Conservation (phyloP, 30 jellyfish, hydroid and myxozoan genomes). For the Aurelia coerulea region DNA sequence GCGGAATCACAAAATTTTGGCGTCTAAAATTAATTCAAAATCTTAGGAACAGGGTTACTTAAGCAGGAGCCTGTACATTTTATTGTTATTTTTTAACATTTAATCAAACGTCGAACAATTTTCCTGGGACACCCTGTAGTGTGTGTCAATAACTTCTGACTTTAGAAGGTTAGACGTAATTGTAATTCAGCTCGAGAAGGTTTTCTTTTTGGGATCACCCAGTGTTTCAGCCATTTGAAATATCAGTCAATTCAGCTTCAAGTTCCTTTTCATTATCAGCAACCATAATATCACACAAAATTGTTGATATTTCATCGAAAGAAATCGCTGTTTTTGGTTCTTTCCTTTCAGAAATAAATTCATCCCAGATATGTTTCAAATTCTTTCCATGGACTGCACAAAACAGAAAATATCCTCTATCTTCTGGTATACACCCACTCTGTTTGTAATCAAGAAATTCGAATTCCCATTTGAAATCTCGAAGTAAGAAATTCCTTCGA, state of each 20-base stretch:
- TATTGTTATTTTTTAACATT: too few species aligned
- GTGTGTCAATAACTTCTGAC: too few species aligned
- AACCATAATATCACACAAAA: conserved; percentile 36
- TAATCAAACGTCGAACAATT: too few species aligned
- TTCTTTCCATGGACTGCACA: conserved; percentile 55
- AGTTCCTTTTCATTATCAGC: neutral
- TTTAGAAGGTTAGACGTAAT: too few species aligned
- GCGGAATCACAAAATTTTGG: too few species aligned
- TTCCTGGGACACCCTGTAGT: too few species aligned
- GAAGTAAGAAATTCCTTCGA: conserved; percentile 43
- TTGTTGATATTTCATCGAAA: conserved; percentile 38
- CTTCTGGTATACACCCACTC: conserved; percentile 45
- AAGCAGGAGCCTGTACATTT: too few species aligned
- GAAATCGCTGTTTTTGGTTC: conserved; percentile 40
- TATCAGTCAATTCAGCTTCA: neutral
- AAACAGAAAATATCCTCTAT: conserved; percentile 36
- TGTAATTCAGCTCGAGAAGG: too few species aligned
- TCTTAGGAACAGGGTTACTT: too few species aligned
- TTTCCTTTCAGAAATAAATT: conserved; percentile 12
- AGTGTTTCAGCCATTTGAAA: too few species aligned
- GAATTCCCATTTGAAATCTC: conserved; percentile 73
- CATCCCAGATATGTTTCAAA: conserved; percentile 25
- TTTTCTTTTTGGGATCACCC: too few species aligned
- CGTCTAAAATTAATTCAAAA: too few species aligned
- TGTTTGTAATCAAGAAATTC: conserved; percentile 43